Base-by-base conservation (phyloP, 2,113 vertebrate species). In the Bubo scandiacus region DNA sequence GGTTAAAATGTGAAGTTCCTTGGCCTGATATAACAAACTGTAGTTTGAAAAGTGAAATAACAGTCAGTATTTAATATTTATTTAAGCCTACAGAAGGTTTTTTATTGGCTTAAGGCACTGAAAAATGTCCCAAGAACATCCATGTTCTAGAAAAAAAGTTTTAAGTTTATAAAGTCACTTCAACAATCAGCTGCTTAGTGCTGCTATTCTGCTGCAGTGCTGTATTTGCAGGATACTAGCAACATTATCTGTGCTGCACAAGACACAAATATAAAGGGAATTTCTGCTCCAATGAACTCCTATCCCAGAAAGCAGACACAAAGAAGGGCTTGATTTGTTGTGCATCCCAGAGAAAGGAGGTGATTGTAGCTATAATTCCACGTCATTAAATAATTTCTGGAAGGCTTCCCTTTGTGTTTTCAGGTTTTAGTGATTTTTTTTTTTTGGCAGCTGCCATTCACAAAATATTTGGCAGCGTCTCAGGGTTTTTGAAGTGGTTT, bases 201-300 rank as follows among this genome's bases (percentile, higher is more conserved):
- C 26, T 74, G 54, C 57, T 27, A 13, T 49, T 84, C 62, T 83
- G 36, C 59, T 93, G 67, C 72, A 77, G 36, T 61, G 40, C 75
- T 70, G 47, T 38, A 9, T 74, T 84, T 89, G 59, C 77, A 78
- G 59, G 91, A 70, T 42, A 32, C 40, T 25, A 10, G 38, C 12
- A 12, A 38, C 17, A 17, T 65, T 85, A 70, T 81, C 71, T 95
- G 32, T 63, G 43, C 40, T 71, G 70, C 52, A 79, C 47, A 95
- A 42, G 45, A 40, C 67, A 34, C 52, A 66, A 70, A 49, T 70
- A 70, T 15, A 68, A 90, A 91, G 91, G 42, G 49, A 73, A 73
- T 89, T 96, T 89, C 86, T 89, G 86, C 83, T 92, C 38, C 72
- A 91, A 52, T 74, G 42, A 95, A 27, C n/a, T 91, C 51, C 12